Conservation (phyloP, 2,113 vertebrate species). For the Nesogale talazaci region DNA sequence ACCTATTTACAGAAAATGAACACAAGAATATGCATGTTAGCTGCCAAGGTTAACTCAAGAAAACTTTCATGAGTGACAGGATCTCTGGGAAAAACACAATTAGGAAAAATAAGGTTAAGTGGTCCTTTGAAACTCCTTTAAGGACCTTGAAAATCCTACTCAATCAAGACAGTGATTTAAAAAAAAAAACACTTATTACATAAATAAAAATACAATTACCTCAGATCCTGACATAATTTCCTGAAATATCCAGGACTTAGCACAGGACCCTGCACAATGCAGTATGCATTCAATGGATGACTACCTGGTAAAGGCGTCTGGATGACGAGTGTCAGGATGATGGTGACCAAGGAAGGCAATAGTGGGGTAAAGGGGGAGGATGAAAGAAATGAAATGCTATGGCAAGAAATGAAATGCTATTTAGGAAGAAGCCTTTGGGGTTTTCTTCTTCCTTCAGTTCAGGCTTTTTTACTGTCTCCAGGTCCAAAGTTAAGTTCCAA, state of each 20-base stretch:
- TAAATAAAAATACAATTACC: constrained; percentile 53
- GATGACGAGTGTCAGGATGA: background rate
- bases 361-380: background rate
- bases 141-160: too few relatives aligned
- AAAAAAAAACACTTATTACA: background rate
- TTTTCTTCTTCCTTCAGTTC: constrained; percentile 17
- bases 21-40: background rate
- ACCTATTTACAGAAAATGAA: background rate
- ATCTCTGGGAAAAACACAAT: constrained; percentile 17
- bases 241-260: background rate
- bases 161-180: background rate
- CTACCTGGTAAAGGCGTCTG: background rate
- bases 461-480: background rate
- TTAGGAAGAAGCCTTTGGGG: constrained; percentile 31
- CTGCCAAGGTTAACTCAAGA: constrained; percentile 8
- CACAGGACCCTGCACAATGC: background rate
- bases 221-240: constrained; percentile 35
- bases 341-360: background rate
- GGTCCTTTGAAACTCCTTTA: background rate
- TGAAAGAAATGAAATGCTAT: constrained; percentile 15
- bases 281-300: background rate
- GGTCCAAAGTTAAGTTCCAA: constrained; percentile 18
- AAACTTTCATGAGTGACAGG: background rate
- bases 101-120: constrained; percentile 36
- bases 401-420: constrained; percentile 13